These are phyloP conservation scores for Leuciscus waleckii DNA, from an alignment of 2,797 vertebrate species.

Conservation along the genomic window DNA sequence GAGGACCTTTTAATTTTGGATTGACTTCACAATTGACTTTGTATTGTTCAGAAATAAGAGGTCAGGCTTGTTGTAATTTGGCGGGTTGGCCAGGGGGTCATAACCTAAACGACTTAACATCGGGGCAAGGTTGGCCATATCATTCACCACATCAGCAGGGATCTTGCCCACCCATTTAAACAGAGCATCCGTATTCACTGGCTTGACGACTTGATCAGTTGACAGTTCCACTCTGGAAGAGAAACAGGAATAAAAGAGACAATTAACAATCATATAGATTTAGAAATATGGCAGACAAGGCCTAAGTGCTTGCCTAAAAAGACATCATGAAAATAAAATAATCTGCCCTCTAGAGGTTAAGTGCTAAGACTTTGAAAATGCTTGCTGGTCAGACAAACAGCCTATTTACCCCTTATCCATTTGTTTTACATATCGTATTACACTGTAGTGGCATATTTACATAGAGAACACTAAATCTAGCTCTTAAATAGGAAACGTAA, in stretches of 20 bases:
- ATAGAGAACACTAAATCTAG: background rate
- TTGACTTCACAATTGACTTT: constrained; percentile 68
- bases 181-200: constrained; percentile 92
- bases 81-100: constrained; percentile 91
- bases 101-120: constrained; percentile 94
- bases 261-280: background rate
- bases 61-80: constrained; percentile 86
- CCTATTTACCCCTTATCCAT: background rate
- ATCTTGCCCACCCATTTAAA: constrained; percentile 95
- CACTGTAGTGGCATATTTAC: background rate
- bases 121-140: constrained; percentile 93
- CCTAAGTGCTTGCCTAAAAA: background rate
- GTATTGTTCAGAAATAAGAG: constrained; percentile 79
- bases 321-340: background rate
- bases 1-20: constrained; percentile 3
- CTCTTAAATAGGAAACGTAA: background rate
- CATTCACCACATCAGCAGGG: constrained; percentile 87
- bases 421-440: background rate
- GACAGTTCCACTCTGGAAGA: constrained; percentile 89
- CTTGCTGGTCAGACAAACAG: background rate
- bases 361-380: background rate
- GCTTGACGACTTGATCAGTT: constrained; percentile 96
- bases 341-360: background rate
- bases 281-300: background rate
- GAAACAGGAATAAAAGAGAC: background rate